Evolutionary conservation across 1,140 invertebrate genomes (phyloP).

Genomic region (Saccostrea echinata): DNA sequence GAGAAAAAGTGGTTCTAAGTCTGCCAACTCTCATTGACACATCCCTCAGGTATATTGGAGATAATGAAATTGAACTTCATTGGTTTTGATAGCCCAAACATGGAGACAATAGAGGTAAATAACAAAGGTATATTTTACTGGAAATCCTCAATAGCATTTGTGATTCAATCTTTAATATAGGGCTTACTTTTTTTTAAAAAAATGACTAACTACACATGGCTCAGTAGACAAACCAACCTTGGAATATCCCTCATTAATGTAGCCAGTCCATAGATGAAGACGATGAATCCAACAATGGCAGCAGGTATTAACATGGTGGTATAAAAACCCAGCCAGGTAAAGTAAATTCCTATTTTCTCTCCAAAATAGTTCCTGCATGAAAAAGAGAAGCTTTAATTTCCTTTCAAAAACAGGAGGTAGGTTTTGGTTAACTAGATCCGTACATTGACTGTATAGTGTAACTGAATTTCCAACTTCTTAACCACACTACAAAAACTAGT

Average conservation of each 20-base stretch:
- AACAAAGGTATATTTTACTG: not conserved
- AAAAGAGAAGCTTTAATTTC: not conserved
- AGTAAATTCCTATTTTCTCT: constrained; percentile 97
- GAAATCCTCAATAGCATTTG: too few relatives aligned
- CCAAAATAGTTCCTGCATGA: constrained; percentile 90
- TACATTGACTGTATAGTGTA: too few relatives aligned
- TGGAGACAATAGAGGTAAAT: too few relatives aligned
- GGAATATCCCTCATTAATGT: constrained; percentile 93
- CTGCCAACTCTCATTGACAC: too few relatives aligned
- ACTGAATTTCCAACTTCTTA: too few relatives aligned
- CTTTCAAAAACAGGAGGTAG: not conserved
- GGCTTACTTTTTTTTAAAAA: not conserved
- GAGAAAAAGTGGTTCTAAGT: not conserved
- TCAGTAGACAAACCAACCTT: constrained; percentile 82
- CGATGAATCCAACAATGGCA: constrained; percentile 82
- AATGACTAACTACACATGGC: too few relatives aligned
- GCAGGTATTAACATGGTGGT: constrained; percentile 91
- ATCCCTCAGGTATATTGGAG: too few relatives aligned
- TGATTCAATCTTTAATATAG: too few relatives aligned
- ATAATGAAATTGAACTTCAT: too few relatives aligned
- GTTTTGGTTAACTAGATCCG: too few relatives aligned
- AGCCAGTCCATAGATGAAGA: constrained; percentile 86
- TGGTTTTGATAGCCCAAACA: too few relatives aligned
- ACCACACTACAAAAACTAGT: too few relatives aligned
- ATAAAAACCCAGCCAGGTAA: constrained; percentile 98